Percentiles rank a stretch among this genome's conserved stretches.
Conservation (phyloP, 2,888 invertebrate genomes). For the Mylabris sibirica region DNA sequence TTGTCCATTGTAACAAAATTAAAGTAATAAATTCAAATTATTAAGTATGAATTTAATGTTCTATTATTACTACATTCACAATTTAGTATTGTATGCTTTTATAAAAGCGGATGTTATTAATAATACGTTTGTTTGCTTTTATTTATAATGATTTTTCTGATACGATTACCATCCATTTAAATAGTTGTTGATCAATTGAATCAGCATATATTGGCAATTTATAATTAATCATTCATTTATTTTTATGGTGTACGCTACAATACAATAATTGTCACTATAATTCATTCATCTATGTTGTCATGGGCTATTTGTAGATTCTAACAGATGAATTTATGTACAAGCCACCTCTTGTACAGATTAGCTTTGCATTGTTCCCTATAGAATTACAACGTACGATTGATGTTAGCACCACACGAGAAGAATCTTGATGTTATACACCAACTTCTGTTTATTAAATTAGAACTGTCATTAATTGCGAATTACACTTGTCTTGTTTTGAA, state of each 20-base stretch:
- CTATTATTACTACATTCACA: background rate
- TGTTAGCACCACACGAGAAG: too few species aligned
- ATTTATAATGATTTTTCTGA: conserved; percentile 7
- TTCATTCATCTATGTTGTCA: background rate
- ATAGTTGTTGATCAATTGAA: background rate
- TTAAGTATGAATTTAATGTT: background rate
- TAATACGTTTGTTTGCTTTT: conserved; percentile 7
- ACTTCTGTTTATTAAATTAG: too few species aligned
- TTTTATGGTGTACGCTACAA: background rate
- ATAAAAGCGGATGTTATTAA: conserved; percentile 8
- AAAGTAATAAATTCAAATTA: background rate
- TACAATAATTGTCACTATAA: background rate
- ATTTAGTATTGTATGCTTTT: conserved; percentile 4
- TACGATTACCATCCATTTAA: background rate
- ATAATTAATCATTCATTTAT: background rate
- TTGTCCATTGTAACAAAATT: background rate
- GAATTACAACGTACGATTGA: too few species aligned
- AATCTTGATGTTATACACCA: too few species aligned
- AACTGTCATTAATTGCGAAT: too few species aligned
- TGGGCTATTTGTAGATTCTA: background rate
- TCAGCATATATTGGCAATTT: background rate
- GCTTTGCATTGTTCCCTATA: too few species aligned
- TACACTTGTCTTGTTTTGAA: too few species aligned
- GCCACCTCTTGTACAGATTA: too few species aligned
- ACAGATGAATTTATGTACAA: background rate